Base-by-base conservation (phyloP, 2,113 vertebrate genomes). In the Hylia prasina region DNA sequence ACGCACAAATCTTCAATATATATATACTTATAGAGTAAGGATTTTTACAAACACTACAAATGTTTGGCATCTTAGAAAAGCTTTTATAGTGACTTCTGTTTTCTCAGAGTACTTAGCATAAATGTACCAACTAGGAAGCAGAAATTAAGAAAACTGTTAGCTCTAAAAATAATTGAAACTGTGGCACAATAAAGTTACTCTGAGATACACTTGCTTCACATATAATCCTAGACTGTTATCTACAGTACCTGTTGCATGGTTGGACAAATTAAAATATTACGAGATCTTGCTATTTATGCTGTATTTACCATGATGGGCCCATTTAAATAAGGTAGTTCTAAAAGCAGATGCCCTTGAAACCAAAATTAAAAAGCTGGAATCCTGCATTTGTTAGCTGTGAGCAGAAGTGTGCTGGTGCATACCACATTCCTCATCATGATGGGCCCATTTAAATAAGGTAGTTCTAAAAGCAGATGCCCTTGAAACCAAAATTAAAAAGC, bases 261-360 rank as follows among this genome's bases (percentile, higher is more conserved):
- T 96, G 89, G 61, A 79, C 82, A 87, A 96, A 93, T 93, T 85
- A 91, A 96, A 96, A 90, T 61, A 93, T 93, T 54, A 87, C 78
- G 45, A 87, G 25, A 70, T 81, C 70, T 97, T 97, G 75, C 80
- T 87, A 60, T 58, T 37, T 87, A 15, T 64, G n/a, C 53, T 93
- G 22, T 93, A 87, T 95, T 96, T 93, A 92, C 45, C 63, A 30
- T 4, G 28, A 27, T n/a, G 37, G 50, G 31, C 19, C 56, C 35
- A 79, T 92, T 86, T 56, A 82, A 87, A 90, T 35, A 61, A 81
- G 19, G 21, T 39, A 64, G 16, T 77, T 72, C 50, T 81, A 60
- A 92, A 91, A 91, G 11, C 28, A 63, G 64, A 53, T 90, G 18
- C 42, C 89, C 40, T 33, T 5, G 1, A 77, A 75, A 37, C 10